A percentile compares a stretch with the other conserved stretches of the same genome.
Conservation (phyloP, 2,113 vertebrate species). For the Jacana jacana region DNA sequence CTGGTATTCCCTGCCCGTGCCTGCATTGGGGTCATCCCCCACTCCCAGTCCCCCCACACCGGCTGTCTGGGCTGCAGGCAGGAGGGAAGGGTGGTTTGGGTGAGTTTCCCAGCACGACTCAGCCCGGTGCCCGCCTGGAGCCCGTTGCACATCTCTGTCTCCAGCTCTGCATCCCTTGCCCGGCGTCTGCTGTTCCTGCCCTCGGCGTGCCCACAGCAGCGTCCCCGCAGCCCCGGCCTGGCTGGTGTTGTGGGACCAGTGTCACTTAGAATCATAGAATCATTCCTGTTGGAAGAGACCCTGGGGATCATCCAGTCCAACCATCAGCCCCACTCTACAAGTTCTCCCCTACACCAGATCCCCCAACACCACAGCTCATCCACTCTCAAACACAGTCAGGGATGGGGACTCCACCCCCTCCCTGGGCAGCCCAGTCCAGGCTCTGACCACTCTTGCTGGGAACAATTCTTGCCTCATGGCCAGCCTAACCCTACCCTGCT, state of each 20-base stretch:
- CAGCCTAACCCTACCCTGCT: too few relatives aligned
- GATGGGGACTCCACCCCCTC: too few relatives aligned
- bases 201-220: fast-evolving
- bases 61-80: background rate
- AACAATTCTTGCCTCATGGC: too few relatives aligned
- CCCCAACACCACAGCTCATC: too few relatives aligned
- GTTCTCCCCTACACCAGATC: too few relatives aligned
- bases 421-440: too few relatives aligned
- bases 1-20: fast-evolving
- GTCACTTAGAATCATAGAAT: too few relatives aligned
- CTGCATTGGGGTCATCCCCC: fast-evolving
- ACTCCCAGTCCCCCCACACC: fast-evolving
- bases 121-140: fast-evolving
- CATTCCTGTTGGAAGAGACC: too few relatives aligned
- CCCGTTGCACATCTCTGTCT: fast-evolving
- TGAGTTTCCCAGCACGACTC: background rate
- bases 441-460: too few relatives aligned
- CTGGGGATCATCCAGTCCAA: too few relatives aligned
- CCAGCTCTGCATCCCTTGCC: background rate
- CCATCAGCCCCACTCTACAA: too few relatives aligned
- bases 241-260: background rate
- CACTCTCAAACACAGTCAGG: too few relatives aligned
- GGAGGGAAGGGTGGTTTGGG: background rate
- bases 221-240: background rate
- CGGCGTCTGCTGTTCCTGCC: background rate